Evolutionary conservation across 2,797 vertebrate species (phyloP).

Genomic region (Malurus leucopterus): DNA sequence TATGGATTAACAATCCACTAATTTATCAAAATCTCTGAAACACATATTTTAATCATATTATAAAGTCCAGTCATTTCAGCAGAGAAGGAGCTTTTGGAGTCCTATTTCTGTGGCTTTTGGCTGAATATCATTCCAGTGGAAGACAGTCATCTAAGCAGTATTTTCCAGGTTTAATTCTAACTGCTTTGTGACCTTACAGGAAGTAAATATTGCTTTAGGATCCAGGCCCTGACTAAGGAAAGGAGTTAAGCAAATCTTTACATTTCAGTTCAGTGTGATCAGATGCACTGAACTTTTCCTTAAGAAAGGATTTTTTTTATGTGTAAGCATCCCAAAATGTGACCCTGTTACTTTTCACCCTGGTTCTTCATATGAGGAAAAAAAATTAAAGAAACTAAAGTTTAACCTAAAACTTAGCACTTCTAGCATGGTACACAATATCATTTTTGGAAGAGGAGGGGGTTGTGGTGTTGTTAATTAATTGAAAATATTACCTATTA

Average conservation of each 20-base stretch:
- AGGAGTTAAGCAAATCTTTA: neutral
- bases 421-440: neutral
- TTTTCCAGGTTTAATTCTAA: neutral
- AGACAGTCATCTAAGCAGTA: neutral
- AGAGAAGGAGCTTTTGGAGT: neutral
- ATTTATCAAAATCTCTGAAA: neutral
- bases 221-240: neutral
- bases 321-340: neutral
- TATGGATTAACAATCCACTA: neutral
- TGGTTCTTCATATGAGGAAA: neutral
- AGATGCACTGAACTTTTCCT: neutral
- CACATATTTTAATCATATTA: accelerated
- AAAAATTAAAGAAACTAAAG: neutral
- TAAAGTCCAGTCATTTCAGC: neutral
- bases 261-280: neutral
- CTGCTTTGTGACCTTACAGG: neutral
- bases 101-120: neutral
- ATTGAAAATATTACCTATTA: neutral
- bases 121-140: neutral
- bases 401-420: neutral
- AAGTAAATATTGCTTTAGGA: neutral
- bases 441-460: neutral
- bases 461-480: neutral
- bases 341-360: neutral
- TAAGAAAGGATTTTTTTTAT: neutral